Evolutionary conservation across 1,140 invertebrate genomes (phyloP), one percentile per base, ranked within the genome.

Genomic region (Drosophila arawakana): DNA sequence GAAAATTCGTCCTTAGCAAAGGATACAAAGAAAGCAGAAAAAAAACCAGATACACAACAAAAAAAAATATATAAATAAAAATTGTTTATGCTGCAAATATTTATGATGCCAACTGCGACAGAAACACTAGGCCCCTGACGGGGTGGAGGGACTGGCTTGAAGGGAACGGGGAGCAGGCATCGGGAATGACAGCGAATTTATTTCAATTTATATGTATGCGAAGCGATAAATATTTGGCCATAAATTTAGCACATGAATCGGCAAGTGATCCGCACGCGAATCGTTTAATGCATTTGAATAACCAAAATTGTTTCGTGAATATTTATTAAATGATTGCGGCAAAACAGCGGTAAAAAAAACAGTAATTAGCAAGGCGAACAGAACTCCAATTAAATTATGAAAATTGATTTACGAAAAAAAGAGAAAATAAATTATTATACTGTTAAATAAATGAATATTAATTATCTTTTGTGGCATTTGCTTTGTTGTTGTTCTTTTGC

Each of bases 51-150:
- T 46, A 67, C 60, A 43, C 25, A 54, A 35, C 8, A 7, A 25
- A 46, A 43, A 39, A 63, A 49, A 10, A 25, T 44, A 52, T 11
- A 62, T 55, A 73, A 73, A 60, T 50, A 70, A 80, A 83, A 86
- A 83, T 58, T 80, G 83, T 80, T 86, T 86, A 86, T 81, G 73
- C 80, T 80, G 83, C 83, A 86, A 88, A 74, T 83, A 86, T 86
- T 86, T 86, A 82, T 83, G 83, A 65, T 69, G 72, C 68, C 72
- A 18, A 52, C 62, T 15, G 60, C 52, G 44, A 49, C 54, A 18
- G 52, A 67, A 63, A 73, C 63, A 63, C 39, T 62, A 60, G 44
- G 55, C 13, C 15, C 18, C 18, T 21, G 11, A 2, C 7, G 11
- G 50, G 8, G 9, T 1, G n/a, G 34, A 30, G 10, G 11, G 25